Conservation (phyloP, 2,797 vertebrate genomes). For the Chromobotia macracanthus region DNA sequence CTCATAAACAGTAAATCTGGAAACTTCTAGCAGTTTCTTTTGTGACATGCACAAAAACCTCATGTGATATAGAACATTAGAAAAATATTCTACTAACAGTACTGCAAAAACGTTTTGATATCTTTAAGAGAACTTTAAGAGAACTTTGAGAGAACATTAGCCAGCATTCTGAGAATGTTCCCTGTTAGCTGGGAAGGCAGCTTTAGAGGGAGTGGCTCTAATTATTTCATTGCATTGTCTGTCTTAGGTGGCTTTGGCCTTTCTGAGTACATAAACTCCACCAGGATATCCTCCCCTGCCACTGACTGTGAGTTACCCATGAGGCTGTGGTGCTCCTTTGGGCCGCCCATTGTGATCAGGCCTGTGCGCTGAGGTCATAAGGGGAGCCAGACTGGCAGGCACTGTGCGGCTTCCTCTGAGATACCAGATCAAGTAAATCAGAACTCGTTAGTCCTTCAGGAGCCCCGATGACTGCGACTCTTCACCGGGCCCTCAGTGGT, state of each 20-base stretch:
- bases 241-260: slow-evolving; percentile 47
- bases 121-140: too few species aligned
- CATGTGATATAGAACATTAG: too few species aligned
- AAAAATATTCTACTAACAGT: too few species aligned
- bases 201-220: slow-evolving; percentile 1
- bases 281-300: slow-evolving; percentile 80
- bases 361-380: slow-evolving; percentile 78
- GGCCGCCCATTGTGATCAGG: slow-evolving; percentile 78
- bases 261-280: slow-evolving; percentile 65
- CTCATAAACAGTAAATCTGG: background rate
- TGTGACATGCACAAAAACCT: background rate
- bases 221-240: slow-evolving; percentile 42
- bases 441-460: slow-evolving; percentile 75
- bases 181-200: background rate
- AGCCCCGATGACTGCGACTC: slow-evolving; percentile 72
- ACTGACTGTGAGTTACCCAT: slow-evolving; percentile 65
- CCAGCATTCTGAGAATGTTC: too few species aligned
- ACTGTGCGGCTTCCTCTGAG: slow-evolving; percentile 80
- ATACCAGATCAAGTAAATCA: slow-evolving; percentile 84
- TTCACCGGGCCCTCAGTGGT: slow-evolving; percentile 58
- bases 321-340: slow-evolving; percentile 68
- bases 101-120: too few species aligned
- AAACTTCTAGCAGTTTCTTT: background rate
- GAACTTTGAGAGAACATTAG: too few species aligned
- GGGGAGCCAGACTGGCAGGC: slow-evolving; percentile 85